Percentiles rank a stretch among this genome's conserved stretches.
These are phyloP conservation scores for Epistrophe grossulariae DNA, from an alignment of 2,888 invertebrate genomes.

Conservation along the genomic window DNA sequence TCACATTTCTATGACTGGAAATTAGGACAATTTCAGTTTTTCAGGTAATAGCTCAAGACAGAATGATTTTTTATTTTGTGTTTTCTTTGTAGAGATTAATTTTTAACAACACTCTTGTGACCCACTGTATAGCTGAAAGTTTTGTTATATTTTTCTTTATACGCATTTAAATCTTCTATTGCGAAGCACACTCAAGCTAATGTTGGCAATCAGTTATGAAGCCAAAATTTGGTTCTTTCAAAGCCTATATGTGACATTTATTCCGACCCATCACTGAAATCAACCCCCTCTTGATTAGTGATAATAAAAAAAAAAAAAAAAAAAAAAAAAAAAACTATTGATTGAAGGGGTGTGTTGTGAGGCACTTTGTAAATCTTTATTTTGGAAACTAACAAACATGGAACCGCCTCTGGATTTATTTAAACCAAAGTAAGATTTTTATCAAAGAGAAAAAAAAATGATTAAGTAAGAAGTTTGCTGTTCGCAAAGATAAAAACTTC, in stretches of 20 bases:
- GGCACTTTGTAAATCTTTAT: background rate
- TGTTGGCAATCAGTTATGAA: background rate
- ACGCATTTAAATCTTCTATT: background rate
- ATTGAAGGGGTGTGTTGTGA: background rate
- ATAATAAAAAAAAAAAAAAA: no score
- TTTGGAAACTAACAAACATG: background rate
- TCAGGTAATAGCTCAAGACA: no score
- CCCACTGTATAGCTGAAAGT: background rate
- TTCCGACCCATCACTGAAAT: background rate
- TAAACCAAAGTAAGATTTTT: background rate
- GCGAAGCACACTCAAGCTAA: background rate
- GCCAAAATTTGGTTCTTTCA: background rate
- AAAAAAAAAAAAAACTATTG: background rate
- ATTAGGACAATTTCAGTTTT: no score
- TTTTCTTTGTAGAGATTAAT: no score
- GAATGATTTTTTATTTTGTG: no score
- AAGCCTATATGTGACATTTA: background rate
- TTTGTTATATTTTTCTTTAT: background rate
- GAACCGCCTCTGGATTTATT: background rate
- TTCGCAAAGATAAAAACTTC: background rate
- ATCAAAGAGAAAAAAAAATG: background rate
- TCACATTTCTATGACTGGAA: no score
- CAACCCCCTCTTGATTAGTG: background rate
- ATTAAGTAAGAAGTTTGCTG: constrained; percentile 1
- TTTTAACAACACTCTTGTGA: background rate